phyloP scores from a whole-genome alignment of 2,797 vertebrate genomes.

The Apogon hyalosoma region DNA sequence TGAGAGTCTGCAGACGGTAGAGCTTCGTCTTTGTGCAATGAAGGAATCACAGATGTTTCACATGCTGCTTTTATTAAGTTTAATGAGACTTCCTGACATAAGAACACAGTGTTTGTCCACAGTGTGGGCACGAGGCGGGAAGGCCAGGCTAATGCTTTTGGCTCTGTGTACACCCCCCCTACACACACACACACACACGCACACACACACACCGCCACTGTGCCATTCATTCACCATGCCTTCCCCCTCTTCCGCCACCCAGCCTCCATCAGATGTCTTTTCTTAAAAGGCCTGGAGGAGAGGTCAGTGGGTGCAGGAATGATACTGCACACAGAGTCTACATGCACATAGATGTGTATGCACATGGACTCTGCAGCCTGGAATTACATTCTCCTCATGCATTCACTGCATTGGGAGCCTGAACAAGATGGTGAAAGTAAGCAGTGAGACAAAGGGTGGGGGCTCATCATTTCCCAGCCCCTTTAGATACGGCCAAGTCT shows the following conservation, averaged over 20 bases:
- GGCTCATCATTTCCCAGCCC: conserved; percentile 24
- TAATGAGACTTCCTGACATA: conserved; percentile 72
- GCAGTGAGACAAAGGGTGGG: conserved; percentile 45
- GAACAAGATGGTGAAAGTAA: conserved; percentile 43
- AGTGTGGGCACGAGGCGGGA: conserved; percentile 33
- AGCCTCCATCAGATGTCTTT: conserved; percentile 45
- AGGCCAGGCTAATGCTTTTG: conserved; percentile 34
- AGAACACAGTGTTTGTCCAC: conserved; percentile 61
- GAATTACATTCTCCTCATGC: conserved; percentile 72
- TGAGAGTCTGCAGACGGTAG: conserved; percentile 10
- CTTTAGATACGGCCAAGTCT: conserved; percentile 14
- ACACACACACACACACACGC: not conserved
- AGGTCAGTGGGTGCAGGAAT: conserved; percentile 76
- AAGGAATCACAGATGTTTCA: conserved; percentile 38
- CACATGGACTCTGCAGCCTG: conserved; percentile 36
- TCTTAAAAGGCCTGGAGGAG: conserved; percentile 51
- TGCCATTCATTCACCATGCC: conserved; percentile 18
- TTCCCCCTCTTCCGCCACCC: conserved; percentile 40
- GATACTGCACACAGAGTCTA: conserved; percentile 43
- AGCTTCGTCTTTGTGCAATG: conserved; percentile 32
- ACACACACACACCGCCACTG: not conserved
- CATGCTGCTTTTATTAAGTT: conserved; percentile 71
- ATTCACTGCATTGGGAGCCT: conserved; percentile 43
- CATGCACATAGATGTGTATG: conserved; percentile 32
- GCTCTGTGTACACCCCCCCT: conserved; percentile 16